phyloP scores from a whole-genome alignment of 1,140 invertebrate species.

The Heliconius eleuchia region DNA sequence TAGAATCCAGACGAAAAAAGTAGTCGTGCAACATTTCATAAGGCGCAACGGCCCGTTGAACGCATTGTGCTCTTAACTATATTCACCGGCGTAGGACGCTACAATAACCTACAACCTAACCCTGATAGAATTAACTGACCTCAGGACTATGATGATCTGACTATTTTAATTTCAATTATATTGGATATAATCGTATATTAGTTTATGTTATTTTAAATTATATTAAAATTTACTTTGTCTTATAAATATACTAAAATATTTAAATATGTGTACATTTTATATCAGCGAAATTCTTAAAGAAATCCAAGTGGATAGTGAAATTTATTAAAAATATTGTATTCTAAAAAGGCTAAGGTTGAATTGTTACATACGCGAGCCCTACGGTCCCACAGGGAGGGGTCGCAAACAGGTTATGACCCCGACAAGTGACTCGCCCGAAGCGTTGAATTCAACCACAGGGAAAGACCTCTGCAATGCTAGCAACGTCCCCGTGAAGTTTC shows the following conservation, averaged over 20 bases:
- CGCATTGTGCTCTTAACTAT: conserved; percentile 78
- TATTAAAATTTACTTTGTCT: neutral
- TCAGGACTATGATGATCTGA: neutral
- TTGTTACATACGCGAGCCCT: conserved; percentile 63
- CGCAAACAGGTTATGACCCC: conserved; percentile 80
- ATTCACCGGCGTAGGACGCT: conserved; percentile 64
- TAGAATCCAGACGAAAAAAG: conserved; percentile 81
- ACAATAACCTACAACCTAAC: conserved; percentile 52
- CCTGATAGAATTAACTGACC: neutral
- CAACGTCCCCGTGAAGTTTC: conserved; percentile 40
- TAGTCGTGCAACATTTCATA: conserved; percentile 80
- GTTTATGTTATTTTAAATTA: neutral
- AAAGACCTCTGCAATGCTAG: conserved; percentile 53
- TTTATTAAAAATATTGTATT: conserved; percentile 19
- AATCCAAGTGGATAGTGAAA: neutral
- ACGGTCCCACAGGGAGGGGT: conserved; percentile 73
- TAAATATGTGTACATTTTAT: neutral
- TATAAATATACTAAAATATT: no score
- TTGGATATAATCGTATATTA: neutral
- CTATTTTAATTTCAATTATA: no score
- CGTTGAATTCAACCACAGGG: conserved; percentile 59
- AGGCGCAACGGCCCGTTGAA: conserved; percentile 77
- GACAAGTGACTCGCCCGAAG: conserved; percentile 77
- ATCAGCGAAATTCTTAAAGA: neutral
- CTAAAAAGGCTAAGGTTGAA: conserved; percentile 52